These are phyloP conservation scores for Fundulus diaphanus DNA, from an alignment of 2,797 vertebrate genomes.

Conservation along the genomic window DNA sequence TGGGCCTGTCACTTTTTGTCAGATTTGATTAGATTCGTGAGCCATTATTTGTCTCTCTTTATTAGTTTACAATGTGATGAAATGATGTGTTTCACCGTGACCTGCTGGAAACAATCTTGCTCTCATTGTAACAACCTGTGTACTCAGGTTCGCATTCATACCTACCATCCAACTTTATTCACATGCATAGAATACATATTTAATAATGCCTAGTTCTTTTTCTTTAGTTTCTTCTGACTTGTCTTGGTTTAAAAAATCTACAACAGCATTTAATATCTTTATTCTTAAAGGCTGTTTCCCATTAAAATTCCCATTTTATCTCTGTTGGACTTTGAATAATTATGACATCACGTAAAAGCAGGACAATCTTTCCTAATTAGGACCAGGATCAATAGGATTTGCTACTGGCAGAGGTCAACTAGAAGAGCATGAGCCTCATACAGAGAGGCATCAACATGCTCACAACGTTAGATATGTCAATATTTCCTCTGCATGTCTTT, in stretches of 20 bases:
- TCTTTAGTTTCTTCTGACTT: not conserved
- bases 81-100: slow-evolving; percentile 72
- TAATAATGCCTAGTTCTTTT: not conserved
- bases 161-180: slow-evolving; percentile 3
- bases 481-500: slow-evolving; percentile 63
- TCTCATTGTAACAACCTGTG: slow-evolving; percentile 37
- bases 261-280: slow-evolving; percentile 18
- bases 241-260: slow-evolving; percentile 18
- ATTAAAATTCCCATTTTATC: too few relatives aligned
- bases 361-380: slow-evolving; percentile 65
- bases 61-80: slow-evolving; percentile 74
- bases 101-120: slow-evolving; percentile 72
- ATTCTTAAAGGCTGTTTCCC: slow-evolving; percentile 22
- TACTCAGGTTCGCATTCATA: slow-evolving; percentile 2
- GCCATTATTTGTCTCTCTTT: slow-evolving; percentile 76
- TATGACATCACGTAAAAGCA: slow-evolving; percentile 74
- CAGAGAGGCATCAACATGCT: slow-evolving; percentile 26
- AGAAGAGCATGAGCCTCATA: slow-evolving; percentile 67
- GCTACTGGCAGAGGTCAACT: slow-evolving; percentile 65
- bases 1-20: slow-evolving; percentile 81
- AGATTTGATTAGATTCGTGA: slow-evolving; percentile 78
- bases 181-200: slow-evolving; percentile 15
- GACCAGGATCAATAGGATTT: slow-evolving; percentile 69
- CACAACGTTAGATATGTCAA: slow-evolving; percentile 75
- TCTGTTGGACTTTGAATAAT: too few relatives aligned